phyloP scores from a whole-genome alignment of 2,113 vertebrate genomes.

The Megaceryle torquata region DNA sequence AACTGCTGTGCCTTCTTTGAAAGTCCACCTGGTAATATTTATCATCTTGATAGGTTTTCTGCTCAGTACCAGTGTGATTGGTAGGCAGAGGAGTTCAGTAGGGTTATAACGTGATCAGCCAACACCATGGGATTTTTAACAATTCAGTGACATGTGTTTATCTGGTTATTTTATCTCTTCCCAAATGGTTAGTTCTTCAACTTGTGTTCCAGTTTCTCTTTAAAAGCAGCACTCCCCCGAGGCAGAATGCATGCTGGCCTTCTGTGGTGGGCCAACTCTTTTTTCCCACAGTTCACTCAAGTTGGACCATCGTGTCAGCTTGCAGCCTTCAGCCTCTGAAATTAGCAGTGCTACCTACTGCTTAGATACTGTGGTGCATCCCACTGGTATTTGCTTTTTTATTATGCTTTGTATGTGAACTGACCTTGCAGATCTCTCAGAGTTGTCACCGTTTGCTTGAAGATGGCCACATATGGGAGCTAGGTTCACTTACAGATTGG shows the following conservation, averaged over 20 bases:
- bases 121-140: neutral
- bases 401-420: neutral
- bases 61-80: neutral
- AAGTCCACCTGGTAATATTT: neutral
- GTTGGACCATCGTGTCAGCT: neutral
- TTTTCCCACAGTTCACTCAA: neutral
- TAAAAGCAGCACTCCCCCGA: neutral
- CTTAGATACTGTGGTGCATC: neutral
- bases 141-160: neutral
- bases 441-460: neutral
- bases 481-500: neutral
- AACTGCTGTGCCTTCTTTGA: neutral
- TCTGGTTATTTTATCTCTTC: neutral
- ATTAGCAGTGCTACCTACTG: neutral
- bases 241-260: neutral
- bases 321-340: neutral
- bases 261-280: neutral
- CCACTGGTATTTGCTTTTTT: neutral
- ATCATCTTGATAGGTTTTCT: neutral
- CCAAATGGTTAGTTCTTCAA: neutral
- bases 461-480: neutral
- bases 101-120: neutral
- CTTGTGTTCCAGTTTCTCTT: neutral
- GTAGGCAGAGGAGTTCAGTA: neutral
- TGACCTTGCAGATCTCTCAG: neutral